Conservation (phyloP, 2,888 invertebrate species). For the Eulithis testata region DNA sequence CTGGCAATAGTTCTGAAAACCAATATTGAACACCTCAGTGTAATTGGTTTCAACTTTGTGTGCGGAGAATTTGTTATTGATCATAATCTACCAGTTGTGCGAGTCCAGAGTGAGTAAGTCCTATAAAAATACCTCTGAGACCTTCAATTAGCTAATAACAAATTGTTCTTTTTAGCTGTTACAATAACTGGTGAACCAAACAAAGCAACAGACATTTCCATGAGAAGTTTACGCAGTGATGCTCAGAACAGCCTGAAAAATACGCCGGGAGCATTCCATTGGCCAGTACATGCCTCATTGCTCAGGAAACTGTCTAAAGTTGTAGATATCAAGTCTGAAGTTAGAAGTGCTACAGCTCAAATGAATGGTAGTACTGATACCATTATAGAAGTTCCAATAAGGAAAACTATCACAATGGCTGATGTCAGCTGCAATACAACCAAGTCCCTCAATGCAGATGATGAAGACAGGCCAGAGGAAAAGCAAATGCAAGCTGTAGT, state of each 20-base stretch:
- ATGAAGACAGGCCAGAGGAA: conserved; percentile 56
- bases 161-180: conserved; percentile 61
- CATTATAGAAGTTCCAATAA: conserved; percentile 56
- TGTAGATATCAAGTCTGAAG: conserved; percentile 75
- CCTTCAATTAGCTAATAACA: neutral
- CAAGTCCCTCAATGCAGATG: conserved; percentile 67
- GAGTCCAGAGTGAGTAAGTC: conserved; percentile 89
- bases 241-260: conserved; percentile 68
- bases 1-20: conserved; percentile 91
- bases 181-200: conserved; percentile 76
- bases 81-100: conserved; percentile 89
- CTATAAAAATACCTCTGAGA: too few relatives aligned
- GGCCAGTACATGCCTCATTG: conserved; percentile 74
- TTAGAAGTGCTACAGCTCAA: conserved; percentile 57
- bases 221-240: conserved; percentile 75
- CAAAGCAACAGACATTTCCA: conserved; percentile 74
- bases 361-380: conserved; percentile 73
- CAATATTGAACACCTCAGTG: conserved; percentile 89
- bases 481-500: conserved; percentile 41
- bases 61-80: conserved; percentile 90
- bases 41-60: conserved; percentile 89
- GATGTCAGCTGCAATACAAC: conserved; percentile 77
- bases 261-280: conserved; percentile 61
- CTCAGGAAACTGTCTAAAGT: conserved; percentile 77
- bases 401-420: conserved; percentile 65